Evolutionary conservation across 2,888 invertebrate species (phyloP).

Genomic region (Caenorhabditis auriculariae): DNA sequence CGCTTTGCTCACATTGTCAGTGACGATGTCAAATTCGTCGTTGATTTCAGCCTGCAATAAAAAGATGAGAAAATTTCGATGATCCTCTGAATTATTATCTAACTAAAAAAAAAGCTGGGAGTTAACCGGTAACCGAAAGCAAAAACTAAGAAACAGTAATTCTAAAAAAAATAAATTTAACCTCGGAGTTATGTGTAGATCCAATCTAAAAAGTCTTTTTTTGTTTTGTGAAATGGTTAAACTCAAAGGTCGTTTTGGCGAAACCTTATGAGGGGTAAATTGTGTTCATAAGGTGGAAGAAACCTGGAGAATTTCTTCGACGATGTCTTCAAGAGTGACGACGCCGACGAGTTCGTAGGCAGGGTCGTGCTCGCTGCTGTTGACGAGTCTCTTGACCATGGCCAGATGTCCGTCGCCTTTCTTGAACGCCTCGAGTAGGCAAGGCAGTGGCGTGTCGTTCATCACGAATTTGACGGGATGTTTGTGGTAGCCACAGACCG

Average conservation of each 20-base stretch:
- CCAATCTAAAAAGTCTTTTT: no score
- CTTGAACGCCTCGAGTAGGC: conserved; percentile 94
- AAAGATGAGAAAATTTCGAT: no score
- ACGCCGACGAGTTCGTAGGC: conserved; percentile 90
- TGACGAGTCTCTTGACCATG: conserved; percentile 82
- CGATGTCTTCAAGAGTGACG: conserved; percentile 74
- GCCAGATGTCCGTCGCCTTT: conserved; percentile 74
- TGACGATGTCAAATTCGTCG: conserved; percentile 89
- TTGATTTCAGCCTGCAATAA: conserved; percentile 80
- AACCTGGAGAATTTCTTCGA: conserved; percentile 51
- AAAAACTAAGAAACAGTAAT: no score
- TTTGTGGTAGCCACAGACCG: conserved; percentile 73
- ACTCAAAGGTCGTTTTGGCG: background rate
- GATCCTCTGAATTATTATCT: background rate
- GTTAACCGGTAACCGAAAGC: no score
- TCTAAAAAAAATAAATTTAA: no score
- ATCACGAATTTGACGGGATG: conserved; percentile 94
- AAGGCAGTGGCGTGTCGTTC: conserved; percentile 89
- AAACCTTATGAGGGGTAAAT: no score
- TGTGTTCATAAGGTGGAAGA: no score
- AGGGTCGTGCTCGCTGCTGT: conserved; percentile 81
- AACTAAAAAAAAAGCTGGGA: background rate
- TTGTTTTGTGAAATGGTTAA: no score
- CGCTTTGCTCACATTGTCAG: conserved; percentile 56
- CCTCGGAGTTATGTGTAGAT: no score